A percentile compares a stretch with the other conserved stretches of the same genome.
phyloP scores from a whole-genome alignment of 64 coral and sea anemone species.

The Cladopsammia gracilis region DNA sequence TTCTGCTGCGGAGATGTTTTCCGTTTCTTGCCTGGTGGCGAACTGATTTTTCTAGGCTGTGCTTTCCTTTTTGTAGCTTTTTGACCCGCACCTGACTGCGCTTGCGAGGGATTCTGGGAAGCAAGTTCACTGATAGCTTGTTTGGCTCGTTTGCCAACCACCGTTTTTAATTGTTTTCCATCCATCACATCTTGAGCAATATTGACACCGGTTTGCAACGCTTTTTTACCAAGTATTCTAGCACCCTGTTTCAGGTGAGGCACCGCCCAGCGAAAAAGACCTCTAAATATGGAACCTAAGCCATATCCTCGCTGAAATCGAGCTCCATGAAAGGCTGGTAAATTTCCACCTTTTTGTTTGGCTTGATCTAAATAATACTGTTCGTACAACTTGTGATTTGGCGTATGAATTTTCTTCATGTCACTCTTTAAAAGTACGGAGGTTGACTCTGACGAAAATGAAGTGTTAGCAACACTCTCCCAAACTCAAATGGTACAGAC shows the following conservation, averaged over 20 bases:
- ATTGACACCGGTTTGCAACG: neutral
- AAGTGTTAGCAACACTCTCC: neutral
- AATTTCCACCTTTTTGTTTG: neutral
- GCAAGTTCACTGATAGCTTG: neutral
- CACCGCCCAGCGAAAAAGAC: neutral
- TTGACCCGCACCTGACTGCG: neutral
- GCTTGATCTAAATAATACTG: neutral
- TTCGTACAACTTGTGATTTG: neutral
- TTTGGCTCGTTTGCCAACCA: too few relatives aligned
- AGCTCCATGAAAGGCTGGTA: neutral
- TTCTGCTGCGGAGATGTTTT: neutral
- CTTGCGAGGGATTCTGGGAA: neutral
- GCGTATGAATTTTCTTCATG: neutral
- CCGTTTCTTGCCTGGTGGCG: neutral
- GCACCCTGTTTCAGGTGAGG: neutral
- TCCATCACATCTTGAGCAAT: neutral
- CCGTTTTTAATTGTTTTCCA: neutral
- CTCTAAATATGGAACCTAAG: neutral
- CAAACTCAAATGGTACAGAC: too few relatives aligned
- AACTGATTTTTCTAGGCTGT: too few relatives aligned
- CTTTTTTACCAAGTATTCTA: neutral
- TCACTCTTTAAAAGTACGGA: too few relatives aligned
- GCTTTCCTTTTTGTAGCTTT: neutral
- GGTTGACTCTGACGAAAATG: neutral
- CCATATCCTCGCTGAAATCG: neutral